Evolutionary conservation across 2,888 invertebrate species (phyloP).

Genomic region (Cerceris ruficornis): DNA sequence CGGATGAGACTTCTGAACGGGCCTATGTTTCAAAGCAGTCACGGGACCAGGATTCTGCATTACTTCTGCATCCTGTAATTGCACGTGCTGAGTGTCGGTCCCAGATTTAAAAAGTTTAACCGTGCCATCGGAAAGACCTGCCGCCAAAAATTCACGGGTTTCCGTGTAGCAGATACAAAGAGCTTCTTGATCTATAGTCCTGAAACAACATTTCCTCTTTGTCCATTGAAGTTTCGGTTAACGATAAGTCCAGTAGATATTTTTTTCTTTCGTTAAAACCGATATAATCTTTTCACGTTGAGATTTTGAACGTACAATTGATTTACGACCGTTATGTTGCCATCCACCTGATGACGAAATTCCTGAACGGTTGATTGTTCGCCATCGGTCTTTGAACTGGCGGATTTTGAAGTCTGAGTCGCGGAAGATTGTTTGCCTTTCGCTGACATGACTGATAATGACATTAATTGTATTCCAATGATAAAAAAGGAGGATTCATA

Average conservation of each 20-base stretch:
- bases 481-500: no score
- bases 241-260: no score
- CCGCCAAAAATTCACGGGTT: conserved; percentile 84
- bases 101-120: conserved; percentile 84
- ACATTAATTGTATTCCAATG: no score
- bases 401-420: background rate
- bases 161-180: conserved; percentile 86
- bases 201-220: conserved; percentile 62
- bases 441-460: background rate
- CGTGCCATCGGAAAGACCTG: conserved; percentile 85
- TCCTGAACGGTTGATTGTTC: conserved; percentile 9
- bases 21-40: conserved; percentile 85
- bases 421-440: background rate
- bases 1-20: conserved; percentile 84
- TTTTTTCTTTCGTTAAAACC: background rate
- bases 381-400: background rate
- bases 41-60: conserved; percentile 84
- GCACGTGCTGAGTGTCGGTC: conserved; percentile 82
- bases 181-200: conserved; percentile 83
- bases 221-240: background rate
- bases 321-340: conserved; percentile 32
- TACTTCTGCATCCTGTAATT: conserved; percentile 84
- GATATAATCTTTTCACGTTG: background rate
- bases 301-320: conserved; percentile 30
- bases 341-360: conserved; percentile 9